Evolutionary conservation across 2,113 vertebrate genomes (phyloP), one percentile per base, ranked within the genome.

Genomic region (Athene cunicularia): DNA sequence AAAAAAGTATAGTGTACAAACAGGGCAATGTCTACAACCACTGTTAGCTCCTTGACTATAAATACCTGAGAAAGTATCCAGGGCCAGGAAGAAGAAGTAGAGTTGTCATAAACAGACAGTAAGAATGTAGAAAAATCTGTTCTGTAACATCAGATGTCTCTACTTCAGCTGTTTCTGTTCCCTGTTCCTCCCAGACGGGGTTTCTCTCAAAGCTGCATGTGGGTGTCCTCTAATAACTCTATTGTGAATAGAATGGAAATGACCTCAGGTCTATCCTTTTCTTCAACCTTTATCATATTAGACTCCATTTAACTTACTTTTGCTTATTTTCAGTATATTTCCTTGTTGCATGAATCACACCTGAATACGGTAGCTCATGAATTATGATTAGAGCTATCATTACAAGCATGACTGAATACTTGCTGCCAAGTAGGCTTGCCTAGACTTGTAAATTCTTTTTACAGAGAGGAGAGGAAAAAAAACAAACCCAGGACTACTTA

Each of bases 341-440:
- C 28, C 16, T 53, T 55, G 60, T 50, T 64, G 70, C 17, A 49
- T 72, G 52, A 82, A 72, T 93, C 43, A 24, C 56, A 90, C n/a
- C 45, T 73, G 87, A 96, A 93, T 76, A 59, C 22, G 58, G 80
- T 74, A 80, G 27, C 55, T 93, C 82, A 92, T 83, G 75, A 96
- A 83, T 93, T 95, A 72, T 68, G 39, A 93, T 94, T 80, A 92
- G 62, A 88, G 14, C 45, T 90, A 70, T 88, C 90, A 92, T 94
- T 96, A 87, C 55, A 96, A 84, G 86, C 91, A 74, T 93, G 79
- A 92, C 26, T 96, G 90, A 94, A 73, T 73, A 82, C 41, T 90
- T 64, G 45, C 77, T 90, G 53, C 39, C 62, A 74, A 83, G 45
- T 23, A 88, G 63, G 73, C 49, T 85, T 95, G 87, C 55, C 74